Conservation (phyloP, 2,888 invertebrate species). For the Eustalomyia histrio region DNA sequence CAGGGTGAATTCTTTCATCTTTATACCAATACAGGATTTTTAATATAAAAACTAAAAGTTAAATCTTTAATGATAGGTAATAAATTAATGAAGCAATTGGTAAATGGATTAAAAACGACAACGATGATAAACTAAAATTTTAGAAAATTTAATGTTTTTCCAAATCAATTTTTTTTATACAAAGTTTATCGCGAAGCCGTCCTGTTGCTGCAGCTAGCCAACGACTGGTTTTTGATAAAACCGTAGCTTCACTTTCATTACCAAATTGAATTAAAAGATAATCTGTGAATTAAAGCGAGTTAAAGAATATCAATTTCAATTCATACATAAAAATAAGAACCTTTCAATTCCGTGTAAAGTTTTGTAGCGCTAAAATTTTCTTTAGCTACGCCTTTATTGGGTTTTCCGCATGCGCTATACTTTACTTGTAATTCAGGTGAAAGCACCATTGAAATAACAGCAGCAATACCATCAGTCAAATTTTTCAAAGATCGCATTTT, state of each 20-base stretch:
- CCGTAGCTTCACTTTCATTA: not conserved
- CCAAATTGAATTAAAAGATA: not conserved
- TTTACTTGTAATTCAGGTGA: not conserved
- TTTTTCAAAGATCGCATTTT: not conserved
- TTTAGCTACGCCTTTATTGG: not conserved
- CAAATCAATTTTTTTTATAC: no score
- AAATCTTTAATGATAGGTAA: no score
- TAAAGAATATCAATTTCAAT: not conserved
- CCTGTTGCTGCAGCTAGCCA: not conserved
- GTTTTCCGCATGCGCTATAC: constrained; percentile 3
- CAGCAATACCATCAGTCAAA: not conserved
- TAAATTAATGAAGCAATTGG: no score
- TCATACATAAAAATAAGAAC: not conserved
- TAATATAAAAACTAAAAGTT: no score
- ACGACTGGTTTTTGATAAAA: not conserved
- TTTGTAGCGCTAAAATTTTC: not conserved
- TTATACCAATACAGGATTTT: no score
- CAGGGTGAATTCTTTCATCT: no score
- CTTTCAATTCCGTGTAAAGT: not conserved
- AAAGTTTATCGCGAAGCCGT: no score
- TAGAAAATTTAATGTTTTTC: no score
- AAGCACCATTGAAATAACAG: not conserved
- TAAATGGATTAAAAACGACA: no score
- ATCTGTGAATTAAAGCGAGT: not conserved
- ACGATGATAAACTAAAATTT: no score